Conservation (phyloP, 2,797 vertebrate genomes). For the Eurystomus glaucurus region DNA sequence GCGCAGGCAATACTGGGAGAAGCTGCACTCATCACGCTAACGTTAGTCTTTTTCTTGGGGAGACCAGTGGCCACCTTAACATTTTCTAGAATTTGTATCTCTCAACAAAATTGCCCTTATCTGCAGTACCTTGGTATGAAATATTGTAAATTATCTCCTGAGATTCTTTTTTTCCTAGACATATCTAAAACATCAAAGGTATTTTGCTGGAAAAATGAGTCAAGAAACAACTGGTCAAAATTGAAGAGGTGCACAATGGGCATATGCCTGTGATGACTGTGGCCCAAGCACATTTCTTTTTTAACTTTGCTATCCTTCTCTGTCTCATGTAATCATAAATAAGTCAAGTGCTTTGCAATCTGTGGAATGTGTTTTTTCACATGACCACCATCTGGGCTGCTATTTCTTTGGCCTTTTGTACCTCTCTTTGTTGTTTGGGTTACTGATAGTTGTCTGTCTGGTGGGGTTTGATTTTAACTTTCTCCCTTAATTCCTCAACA, state of each 20-base stretch:
- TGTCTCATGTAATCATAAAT: slow-evolving; percentile 16
- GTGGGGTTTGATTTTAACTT: slow-evolving; percentile 50
- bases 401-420: slow-evolving; percentile 48
- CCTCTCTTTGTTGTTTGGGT: slow-evolving; percentile 57
- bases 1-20: neutral
- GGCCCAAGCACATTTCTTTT: neutral
- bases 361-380: slow-evolving; percentile 60
- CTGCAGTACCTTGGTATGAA: neutral
- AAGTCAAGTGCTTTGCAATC: slow-evolving; percentile 40
- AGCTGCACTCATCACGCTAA: neutral
- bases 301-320: slow-evolving; percentile 58
- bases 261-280: neutral
- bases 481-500: slow-evolving; percentile 25
- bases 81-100: neutral
- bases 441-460: slow-evolving; percentile 55
- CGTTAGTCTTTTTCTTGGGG: neutral
- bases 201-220: neutral
- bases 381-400: slow-evolving; percentile 41
- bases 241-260: neutral
- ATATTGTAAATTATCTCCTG: neutral
- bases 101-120: neutral
- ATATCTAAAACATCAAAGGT: neutral
- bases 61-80: neutral
- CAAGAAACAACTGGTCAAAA: neutral
- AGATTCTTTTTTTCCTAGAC: neutral